These are phyloP conservation scores for Edolisoma coerulescens DNA, from an alignment of 2,113 vertebrate genomes.

Conservation along the genomic window DNA sequence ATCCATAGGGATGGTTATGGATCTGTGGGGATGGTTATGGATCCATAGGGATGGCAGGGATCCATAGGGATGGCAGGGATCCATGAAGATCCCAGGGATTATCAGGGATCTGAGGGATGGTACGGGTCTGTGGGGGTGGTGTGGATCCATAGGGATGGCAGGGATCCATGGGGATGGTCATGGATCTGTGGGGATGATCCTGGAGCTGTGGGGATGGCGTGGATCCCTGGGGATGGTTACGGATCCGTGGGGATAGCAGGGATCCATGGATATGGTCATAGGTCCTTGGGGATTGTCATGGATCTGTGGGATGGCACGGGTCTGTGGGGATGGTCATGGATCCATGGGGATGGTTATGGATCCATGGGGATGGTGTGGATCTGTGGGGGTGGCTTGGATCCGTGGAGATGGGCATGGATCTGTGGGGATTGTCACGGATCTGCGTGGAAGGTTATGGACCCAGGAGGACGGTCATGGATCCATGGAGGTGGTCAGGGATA, in stretches of 20 bases:
- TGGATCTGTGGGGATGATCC: too few species aligned
- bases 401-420: neutral
- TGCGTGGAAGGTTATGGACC: neutral
- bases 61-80: too few species aligned
- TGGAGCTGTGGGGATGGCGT: too few species aligned
- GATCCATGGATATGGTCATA: neutral
- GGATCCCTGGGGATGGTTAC: neutral
- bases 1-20: too few species aligned
- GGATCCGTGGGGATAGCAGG: neutral
- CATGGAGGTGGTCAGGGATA: accelerated
- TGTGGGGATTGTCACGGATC: accelerated
- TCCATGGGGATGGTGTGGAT: neutral
- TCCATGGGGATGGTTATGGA: accelerated
- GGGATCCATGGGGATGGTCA: too few species aligned
- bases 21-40: too few species aligned
- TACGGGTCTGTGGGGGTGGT: too few species aligned
- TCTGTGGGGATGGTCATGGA: accelerated
- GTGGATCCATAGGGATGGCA: too few species aligned
- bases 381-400: accelerated
- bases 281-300: too few species aligned
- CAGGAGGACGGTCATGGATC: neutral
- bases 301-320: accelerated
- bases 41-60: too few species aligned
- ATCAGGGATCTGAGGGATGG: too few species aligned
- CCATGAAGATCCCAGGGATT: too few species aligned